Conservation (phyloP, 1,140 invertebrate species). For the Trichoplusia ni region DNA sequence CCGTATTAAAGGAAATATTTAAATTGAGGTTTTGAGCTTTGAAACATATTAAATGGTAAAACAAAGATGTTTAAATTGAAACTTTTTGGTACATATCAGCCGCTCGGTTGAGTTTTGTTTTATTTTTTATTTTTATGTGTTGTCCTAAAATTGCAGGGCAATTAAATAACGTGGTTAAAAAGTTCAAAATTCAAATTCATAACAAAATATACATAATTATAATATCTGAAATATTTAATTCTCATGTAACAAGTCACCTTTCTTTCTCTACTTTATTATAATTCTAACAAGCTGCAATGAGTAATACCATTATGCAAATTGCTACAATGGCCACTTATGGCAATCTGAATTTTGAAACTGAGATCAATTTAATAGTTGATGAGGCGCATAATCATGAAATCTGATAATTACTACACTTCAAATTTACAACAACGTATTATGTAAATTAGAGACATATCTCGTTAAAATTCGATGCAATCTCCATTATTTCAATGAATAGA, state of each 20-base stretch:
- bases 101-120: not conserved
- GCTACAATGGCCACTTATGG: not conserved
- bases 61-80: not conserved
- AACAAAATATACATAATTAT: no score
- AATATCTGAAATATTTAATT: no score
- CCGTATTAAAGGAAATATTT: constrained; percentile 8
- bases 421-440: not conserved
- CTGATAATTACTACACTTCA: not conserved
- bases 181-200: no score
- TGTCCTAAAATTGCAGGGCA: no score
- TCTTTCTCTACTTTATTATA: no score
- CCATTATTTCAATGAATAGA: no score
- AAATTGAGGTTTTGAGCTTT: constrained; percentile 11
- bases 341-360: not conserved
- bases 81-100: not conserved
- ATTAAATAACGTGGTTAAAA: no score
- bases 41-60: constrained; percentile 14
- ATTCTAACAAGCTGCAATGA: not conserved
- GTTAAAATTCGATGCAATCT: no score
- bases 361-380: not conserved
- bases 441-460: no score
- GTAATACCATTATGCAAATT: not conserved
- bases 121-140: not conserved
- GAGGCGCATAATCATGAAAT: not conserved
- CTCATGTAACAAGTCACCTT: no score